Base-by-base conservation (phyloP, 2,113 vertebrate species). In the Clupea harengus region DNA sequence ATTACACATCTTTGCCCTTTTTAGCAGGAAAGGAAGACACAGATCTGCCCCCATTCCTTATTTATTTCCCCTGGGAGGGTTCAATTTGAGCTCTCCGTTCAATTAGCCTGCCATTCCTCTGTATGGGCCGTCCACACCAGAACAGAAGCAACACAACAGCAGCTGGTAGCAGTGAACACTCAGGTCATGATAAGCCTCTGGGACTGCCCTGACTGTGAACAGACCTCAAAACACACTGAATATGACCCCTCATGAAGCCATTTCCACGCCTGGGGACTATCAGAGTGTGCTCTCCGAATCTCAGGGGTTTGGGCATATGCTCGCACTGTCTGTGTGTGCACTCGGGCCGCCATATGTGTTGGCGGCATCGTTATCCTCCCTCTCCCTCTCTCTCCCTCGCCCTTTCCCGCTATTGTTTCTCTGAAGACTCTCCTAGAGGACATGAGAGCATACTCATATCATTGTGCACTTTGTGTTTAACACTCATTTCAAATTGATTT, bases 1-100 rank as follows among this genome's bases (percentile, higher is more conserved):
- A 72, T 72, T 72, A 72, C 64, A 72, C 64, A 72, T 72, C 64
- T 72, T 72, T 72, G 64, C 64, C 64, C 64, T 72, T 28, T 22
- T 72, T 72, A 72, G 64, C 25, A 72, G 25, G 25, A 28, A 28
- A 72, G 64, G 25, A 72, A 72, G 64, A 72, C 64, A 72, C 64
- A 72, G 64, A 72, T 72, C 64, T 72, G 64, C n/a, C 64, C 54
- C 64, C 64, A 11, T 72, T 72, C 11, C 8, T 72, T 72, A 72
- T 72, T 72, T 32, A 32, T 72, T 3, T 32, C 64, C 13, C 25
- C 64, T 28, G 64, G 64, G 64, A 72, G 64, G 25, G 25, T 72
- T 72, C 64, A 72, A 72, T 32, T 72, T 10, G 7, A 28, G 25
- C 64, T 25, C 64, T 1, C 2, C 9, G 4, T 72, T 72, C 64